phyloP scores from a whole-genome alignment of 1,140 invertebrate species.

The Centruroides vittatus region DNA sequence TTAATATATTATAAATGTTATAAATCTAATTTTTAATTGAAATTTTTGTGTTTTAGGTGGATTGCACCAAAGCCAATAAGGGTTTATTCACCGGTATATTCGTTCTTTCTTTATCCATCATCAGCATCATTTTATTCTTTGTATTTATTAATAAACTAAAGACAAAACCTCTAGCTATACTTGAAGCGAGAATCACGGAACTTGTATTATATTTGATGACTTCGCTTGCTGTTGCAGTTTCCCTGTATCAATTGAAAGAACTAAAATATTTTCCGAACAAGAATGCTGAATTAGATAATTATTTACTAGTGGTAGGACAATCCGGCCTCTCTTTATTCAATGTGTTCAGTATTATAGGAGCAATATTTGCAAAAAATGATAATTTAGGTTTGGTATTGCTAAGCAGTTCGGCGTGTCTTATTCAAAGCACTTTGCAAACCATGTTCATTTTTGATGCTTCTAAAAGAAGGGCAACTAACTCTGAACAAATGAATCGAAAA shows the following conservation, averaged over 20 bases:
- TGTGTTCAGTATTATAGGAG: constrained; percentile 80
- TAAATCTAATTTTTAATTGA: too few relatives aligned
- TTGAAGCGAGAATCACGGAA: constrained; percentile 82
- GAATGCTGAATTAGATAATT: constrained; percentile 81
- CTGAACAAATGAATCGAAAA: constrained; percentile 62
- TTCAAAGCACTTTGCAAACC: constrained; percentile 71
- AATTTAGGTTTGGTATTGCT: constrained; percentile 66
- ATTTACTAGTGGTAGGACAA: constrained; percentile 77
- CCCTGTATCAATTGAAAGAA: constrained; percentile 61
- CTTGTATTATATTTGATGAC: constrained; percentile 63
- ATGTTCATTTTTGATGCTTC: constrained; percentile 88
- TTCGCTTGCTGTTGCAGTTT: constrained; percentile 62
- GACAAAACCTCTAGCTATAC: constrained; percentile 63
- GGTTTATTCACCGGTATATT: constrained; percentile 81
- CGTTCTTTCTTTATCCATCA: constrained; percentile 79
- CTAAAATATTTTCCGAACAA: constrained; percentile 40
- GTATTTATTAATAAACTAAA: constrained; percentile 74
- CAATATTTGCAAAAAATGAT: constrained; percentile 65
- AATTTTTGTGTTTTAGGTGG: constrained; percentile 23
- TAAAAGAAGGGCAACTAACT: constrained; percentile 53
- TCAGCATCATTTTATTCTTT: constrained; percentile 86
- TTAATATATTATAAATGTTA: too few relatives aligned
- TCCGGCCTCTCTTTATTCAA: constrained; percentile 87
- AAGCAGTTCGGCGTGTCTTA: constrained; percentile 49
- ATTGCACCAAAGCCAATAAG: constrained; percentile 84